Evolutionary conservation across 2,888 invertebrate genomes (phyloP).

Genomic region (Tetragonisca angustula): DNA sequence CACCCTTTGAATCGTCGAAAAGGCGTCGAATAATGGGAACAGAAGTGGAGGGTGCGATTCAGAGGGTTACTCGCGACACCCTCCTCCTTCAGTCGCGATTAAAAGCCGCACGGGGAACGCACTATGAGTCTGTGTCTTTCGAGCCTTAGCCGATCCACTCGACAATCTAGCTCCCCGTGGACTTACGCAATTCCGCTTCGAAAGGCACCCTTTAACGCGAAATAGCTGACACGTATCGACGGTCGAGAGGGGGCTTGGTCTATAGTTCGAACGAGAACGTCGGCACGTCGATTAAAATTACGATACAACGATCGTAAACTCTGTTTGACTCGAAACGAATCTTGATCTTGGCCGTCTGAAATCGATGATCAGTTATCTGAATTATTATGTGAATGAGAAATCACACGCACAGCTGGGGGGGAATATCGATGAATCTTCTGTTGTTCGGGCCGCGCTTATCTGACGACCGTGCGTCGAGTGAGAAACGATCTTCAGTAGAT

Average conservation of each 20-base stretch:
- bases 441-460: background rate
- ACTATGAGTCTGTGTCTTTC: background rate
- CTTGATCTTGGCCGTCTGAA: no score
- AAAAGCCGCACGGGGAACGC: background rate
- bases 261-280: no score
- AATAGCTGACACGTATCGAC: background rate
- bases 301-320: no score
- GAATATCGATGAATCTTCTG: conserved; percentile 1
- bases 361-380: background rate
- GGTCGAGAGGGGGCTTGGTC: no score
- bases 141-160: background rate
- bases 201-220: background rate
- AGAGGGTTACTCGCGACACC: conserved; percentile 21
- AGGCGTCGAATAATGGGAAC: conserved; percentile 35
- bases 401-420: background rate
- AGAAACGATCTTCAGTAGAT: background rate
- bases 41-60: conserved; percentile 36
- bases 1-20: conserved; percentile 51
- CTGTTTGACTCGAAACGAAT: no score
- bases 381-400: background rate
- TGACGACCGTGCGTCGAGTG: background rate
- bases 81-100: conserved; percentile 40
- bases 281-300: no score
- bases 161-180: background rate
- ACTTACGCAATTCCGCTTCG: conserved; percentile 1